A percentile compares a stretch with the other conserved stretches of the same genome.
Conservation (phyloP, 2,113 vertebrate genomes). For the Sclerurus mexicanus region DNA sequence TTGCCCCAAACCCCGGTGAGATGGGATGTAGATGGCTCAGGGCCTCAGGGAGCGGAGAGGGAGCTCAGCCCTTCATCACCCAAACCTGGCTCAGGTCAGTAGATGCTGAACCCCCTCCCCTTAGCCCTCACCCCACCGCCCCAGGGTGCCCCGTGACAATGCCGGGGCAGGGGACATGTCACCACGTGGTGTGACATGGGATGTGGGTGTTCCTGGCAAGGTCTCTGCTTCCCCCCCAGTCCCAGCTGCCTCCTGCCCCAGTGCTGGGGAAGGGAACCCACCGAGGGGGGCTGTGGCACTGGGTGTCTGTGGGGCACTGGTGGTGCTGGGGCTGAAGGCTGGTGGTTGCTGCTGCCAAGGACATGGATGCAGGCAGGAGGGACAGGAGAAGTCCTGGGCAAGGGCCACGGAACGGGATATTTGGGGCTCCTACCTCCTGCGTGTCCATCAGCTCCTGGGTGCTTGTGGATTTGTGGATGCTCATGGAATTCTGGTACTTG, state of each 20-base stretch:
- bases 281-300: neutral
- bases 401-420: accelerated
- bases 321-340: neutral
- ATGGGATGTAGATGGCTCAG: conserved; percentile 64
- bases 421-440: neutral
- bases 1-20: neutral
- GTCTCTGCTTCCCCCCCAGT: accelerated
- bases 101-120: neutral
- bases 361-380: neutral
- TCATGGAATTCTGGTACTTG: too few species aligned
- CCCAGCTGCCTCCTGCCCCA: accelerated
- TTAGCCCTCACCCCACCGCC: accelerated
- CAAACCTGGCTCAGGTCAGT: conserved; percentile 7
- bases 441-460: neutral
- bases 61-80: neutral
- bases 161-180: neutral
- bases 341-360: neutral
- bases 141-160: neutral
- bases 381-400: neutral
- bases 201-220: neutral
- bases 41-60: conserved; percentile 11
- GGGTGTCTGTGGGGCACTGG: neutral
- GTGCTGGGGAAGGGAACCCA: neutral
- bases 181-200: neutral
- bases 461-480: too few species aligned